Base-by-base conservation (phyloP, 2,797 vertebrate genomes). In the Pseudochromis fuscus region DNA sequence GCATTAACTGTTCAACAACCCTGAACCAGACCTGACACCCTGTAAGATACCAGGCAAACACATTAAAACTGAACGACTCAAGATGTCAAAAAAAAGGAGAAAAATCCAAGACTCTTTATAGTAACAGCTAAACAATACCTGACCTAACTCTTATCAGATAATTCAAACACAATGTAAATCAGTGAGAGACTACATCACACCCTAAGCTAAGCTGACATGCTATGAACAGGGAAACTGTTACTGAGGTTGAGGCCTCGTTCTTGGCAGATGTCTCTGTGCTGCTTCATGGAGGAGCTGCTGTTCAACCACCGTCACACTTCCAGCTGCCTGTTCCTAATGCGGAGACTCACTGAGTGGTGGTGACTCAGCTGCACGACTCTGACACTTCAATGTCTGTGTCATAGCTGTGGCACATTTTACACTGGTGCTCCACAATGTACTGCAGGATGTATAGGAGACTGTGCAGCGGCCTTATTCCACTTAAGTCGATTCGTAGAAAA, bases 1-100 rank as follows among this genome's bases (percentile, higher is more conserved):
- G 95, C 97, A 98, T 98, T 89, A 97, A 98, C 95, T 77, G 92
- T 89, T 94, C 86, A 72, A 94, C 88, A 6, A 93, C 87, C 94
- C 92, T 92, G 86, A 81, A 91, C 94, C 92, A 94, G 90, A 93
- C 85, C 87, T 74, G 91, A 94, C 89, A 94, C 94, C 95, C 96
- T 97, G 78, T 21, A 67, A 55, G 72, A 70, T 24, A 74, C 15
- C 49, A 72, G 18, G 35, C 13, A 21, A 44, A 55, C 24, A 75
- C 21, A 75, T n/a, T 21, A 83, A 12, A 66, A 50, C 11, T 42
- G 11, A 51, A 53, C n/a, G n/a, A n/a, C n/a, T n/a, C n/a, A n/a
- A n/a, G n/a, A n/a, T n/a, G 9, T 57, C 10, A 13, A 15, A 7
- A 42, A 18, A 51, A 3, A 33, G 27, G 66, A 40, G 15, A 68